Conservation (phyloP, 2,888 invertebrate species). For the Nephrotoma flavescens region DNA sequence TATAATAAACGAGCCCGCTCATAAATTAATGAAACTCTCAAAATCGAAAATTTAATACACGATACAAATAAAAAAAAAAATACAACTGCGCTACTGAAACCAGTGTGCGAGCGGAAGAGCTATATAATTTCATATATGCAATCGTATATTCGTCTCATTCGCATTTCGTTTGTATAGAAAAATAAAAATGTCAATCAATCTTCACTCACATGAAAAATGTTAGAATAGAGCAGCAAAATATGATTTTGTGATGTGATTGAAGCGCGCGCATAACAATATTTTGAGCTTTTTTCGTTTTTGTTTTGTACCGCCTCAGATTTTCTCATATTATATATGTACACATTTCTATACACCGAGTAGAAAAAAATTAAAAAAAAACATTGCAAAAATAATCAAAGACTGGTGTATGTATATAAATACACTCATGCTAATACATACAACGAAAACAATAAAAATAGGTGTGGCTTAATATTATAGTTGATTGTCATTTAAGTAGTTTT, state of each 20-base stretch:
- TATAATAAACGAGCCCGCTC: no score
- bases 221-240: background rate
- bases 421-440: background rate
- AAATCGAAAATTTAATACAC: no score
- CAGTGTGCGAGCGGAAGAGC: background rate
- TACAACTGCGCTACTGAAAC: background rate
- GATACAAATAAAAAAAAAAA: background rate
- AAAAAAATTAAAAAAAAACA: background rate
- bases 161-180: background rate
- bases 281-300: background rate
- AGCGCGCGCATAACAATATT: background rate
- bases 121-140: background rate
- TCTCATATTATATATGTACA: background rate
- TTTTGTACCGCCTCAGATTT: conserved; percentile 1
- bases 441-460: conserved; percentile 2
- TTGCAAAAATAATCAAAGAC: background rate
- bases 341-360: background rate
- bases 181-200: conserved; percentile 1
- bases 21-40: no score
- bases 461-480: background rate
- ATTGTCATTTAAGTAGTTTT: conserved; percentile 1
- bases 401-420: background rate
- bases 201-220: background rate
- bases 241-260: conserved; percentile 2
- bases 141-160: background rate